A percentile compares a stretch with the other conserved stretches of the same genome.
These are phyloP conservation scores for Agonopterix alstromeriana DNA, from an alignment of 2,888 invertebrate species.

Conservation along the genomic window DNA sequence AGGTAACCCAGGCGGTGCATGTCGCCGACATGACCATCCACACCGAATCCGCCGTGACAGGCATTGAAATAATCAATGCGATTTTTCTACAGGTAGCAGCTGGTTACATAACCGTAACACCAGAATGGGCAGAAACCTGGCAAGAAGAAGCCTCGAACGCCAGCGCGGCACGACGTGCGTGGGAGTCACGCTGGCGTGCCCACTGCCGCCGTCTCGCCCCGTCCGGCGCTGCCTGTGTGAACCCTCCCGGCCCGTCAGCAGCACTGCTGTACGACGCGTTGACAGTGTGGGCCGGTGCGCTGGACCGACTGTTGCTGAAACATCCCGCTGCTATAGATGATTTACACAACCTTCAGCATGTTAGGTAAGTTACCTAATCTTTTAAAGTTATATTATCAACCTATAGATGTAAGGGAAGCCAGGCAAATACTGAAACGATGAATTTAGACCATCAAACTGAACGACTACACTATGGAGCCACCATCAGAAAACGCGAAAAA, in stretches of 20 bases:
- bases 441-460: too few relatives aligned
- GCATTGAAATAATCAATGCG: too few relatives aligned
- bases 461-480: too few relatives aligned
- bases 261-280: constrained; percentile 56
- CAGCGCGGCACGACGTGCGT: constrained; percentile 9
- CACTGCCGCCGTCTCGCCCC: constrained; percentile 10
- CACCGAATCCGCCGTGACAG: too few relatives aligned
- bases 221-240: constrained; percentile 7
- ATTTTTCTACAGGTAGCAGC: constrained; percentile 15
- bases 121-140: constrained; percentile 42
- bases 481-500: too few relatives aligned
- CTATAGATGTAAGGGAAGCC: not conserved
- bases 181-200: constrained; percentile 26
- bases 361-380: constrained; percentile 23
- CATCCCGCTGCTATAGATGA: constrained; percentile 39
- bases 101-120: constrained; percentile 37
- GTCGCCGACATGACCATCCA: too few relatives aligned
- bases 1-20: too few relatives aligned
- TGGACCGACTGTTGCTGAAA: constrained; percentile 27
- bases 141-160: constrained; percentile 11
- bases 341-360: constrained; percentile 34
- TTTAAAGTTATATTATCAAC: not conserved
- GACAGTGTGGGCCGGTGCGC: constrained; percentile 43
- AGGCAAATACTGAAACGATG: too few relatives aligned
- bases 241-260: constrained; percentile 28